Base-by-base conservation (phyloP, 2,797 vertebrate genomes). In the Sebastes nivosus region DNA sequence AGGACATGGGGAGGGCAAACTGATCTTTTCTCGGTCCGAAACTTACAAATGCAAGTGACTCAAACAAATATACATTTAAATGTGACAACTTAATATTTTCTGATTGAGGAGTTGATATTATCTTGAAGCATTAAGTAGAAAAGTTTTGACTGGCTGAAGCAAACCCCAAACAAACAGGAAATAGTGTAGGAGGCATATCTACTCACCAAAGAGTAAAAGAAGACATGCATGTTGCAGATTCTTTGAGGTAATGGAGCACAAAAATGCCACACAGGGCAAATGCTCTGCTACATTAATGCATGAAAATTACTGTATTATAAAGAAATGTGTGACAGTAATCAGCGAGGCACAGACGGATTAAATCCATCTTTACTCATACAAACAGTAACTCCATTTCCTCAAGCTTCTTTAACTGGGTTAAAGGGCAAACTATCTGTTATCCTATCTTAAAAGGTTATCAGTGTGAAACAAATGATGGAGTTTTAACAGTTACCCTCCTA, bases 81-180 rank as follows among this genome's bases (percentile, higher is more conserved):
- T 25, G 14, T 59, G n/a, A 22, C 29, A 4, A 22, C 59, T 76
- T 55, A 2, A 54, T 5, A 64, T 68, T 57, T 70, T 72, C 6
- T n/a, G 5, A 38, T 6, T 36, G 38, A 25, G 71, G 12, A 80
- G 34, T 66, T 32, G 24, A 79, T 57, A 59, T 34, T 64, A 75
- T 83, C 22, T 30, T 30, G 6, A 50, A 34, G 55, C 42, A 36
- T 74, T 24, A 55, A 57, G 54, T 4, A 71, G 52, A 84, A 71
- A 82, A 10, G 36, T 54, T 71, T 34, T 65, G 68, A 80, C 75
- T 85, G 86, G 87, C 81, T 88, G 75, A 92, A 86, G 73, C 80
- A 83, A 90, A 87, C 87, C 87, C 87, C 79, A 93, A 92, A 92
- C 91, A 94, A 94, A 94, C 92, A 94, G 92, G 93, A 95, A 94